These are phyloP conservation scores for Chaunax sp. DNA, from an alignment of 2,797 vertebrate species.

Conservation along the genomic window DNA sequence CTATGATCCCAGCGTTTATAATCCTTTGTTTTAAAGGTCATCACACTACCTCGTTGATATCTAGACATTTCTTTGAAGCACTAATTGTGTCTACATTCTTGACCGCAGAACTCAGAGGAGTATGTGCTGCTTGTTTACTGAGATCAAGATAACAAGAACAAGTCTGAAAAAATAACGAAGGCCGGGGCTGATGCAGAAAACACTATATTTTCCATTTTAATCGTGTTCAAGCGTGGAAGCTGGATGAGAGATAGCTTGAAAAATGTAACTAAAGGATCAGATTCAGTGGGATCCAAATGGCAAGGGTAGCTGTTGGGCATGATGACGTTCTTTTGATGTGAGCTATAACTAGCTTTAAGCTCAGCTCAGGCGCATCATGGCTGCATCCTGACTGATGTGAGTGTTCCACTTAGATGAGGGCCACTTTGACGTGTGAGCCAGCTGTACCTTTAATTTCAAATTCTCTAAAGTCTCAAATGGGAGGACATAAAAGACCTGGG, in stretches of 20 bases:
- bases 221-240: conserved; percentile 77
- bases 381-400: conserved; percentile 77
- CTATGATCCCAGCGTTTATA: conserved; percentile 56
- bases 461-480: conserved; percentile 82
- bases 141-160: conserved; percentile 74
- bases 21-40: conserved; percentile 76
- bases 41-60: conserved; percentile 67
- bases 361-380: conserved; percentile 64
- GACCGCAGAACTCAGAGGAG: conserved; percentile 65
- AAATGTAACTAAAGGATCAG: conserved; percentile 76
- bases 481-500: conserved; percentile 71
- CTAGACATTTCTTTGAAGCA: conserved; percentile 61
- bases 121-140: conserved; percentile 75
- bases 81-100: conserved; percentile 77
- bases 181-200: conserved; percentile 67
- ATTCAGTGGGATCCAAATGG: conserved; percentile 81
- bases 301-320: conserved; percentile 78
- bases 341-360: conserved; percentile 82
- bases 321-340: conserved; percentile 82
- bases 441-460: conserved; percentile 85
- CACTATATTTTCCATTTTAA: conserved; percentile 81
- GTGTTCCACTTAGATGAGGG: conserved; percentile 68
- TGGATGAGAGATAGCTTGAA: conserved; percentile 68
- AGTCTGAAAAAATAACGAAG: conserved; percentile 81
- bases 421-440: conserved; percentile 73